Conservation (phyloP, 30 jellyfish, hydroid and myxozoan species). For the Cassiopea xamachana region DNA sequence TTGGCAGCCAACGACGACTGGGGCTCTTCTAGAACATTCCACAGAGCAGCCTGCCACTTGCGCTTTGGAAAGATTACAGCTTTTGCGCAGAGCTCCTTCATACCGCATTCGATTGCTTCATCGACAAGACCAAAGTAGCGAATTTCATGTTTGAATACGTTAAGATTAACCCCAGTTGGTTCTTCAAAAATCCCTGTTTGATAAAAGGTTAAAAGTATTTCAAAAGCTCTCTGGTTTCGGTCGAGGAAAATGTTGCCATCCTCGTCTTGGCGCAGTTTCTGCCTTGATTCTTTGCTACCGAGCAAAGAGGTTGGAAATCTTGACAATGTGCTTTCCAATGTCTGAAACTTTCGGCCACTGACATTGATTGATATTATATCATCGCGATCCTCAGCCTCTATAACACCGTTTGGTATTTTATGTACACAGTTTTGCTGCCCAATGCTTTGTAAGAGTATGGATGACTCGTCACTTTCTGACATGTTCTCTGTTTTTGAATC, state of each 20-base stretch:
- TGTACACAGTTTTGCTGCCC: not conserved
- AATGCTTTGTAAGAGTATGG: slow-evolving; percentile 1
- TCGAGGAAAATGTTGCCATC: slow-evolving; percentile 85
- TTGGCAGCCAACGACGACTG: slow-evolving; percentile 90
- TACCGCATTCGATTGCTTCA: slow-evolving; percentile 91
- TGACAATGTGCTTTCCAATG: slow-evolving; percentile 79
- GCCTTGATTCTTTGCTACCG: slow-evolving; percentile 75
- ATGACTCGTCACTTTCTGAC: slow-evolving; percentile 28
- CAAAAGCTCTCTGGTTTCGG: slow-evolving; percentile 85
- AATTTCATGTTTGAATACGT: slow-evolving; percentile 83
- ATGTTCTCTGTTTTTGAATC: not conserved
- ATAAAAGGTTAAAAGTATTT: slow-evolving; percentile 81
- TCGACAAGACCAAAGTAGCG: slow-evolving; percentile 86
- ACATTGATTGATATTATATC: slow-evolving; percentile 77
- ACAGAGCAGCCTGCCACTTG: slow-evolving; percentile 76
- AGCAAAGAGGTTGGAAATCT: slow-evolving; percentile 89
- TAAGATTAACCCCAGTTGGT: slow-evolving; percentile 81
- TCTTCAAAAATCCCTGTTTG: slow-evolving; percentile 96
- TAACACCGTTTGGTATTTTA: not conserved
- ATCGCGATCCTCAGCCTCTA: slow-evolving; percentile 23
- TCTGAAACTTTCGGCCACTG: slow-evolving; percentile 89
- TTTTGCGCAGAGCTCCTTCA: slow-evolving; percentile 71
- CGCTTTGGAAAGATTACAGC: slow-evolving; percentile 60
- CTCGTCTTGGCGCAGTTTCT: slow-evolving; percentile 62
- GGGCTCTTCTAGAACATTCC: slow-evolving; percentile 93